Conservation (phyloP, 2,113 vertebrate genomes). For the Brachionichthys hirsutus region DNA sequence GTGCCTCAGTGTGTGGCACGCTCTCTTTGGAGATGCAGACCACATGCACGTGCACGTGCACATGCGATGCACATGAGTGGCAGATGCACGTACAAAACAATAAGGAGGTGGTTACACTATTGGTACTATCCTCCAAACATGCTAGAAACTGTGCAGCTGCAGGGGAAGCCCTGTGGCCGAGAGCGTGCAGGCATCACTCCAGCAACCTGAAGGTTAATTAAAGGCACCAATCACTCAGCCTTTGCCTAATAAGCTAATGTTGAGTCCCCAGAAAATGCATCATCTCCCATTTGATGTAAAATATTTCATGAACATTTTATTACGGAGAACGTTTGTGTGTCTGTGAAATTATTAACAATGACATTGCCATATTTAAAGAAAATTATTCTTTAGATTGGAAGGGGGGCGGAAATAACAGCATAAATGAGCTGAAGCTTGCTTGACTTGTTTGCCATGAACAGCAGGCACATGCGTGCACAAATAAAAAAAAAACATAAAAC, state of each 20-base stretch:
- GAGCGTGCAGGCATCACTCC: constrained; percentile 22
- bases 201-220: constrained; percentile 25
- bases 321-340: background rate
- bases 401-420: constrained; percentile 1
- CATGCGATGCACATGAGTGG: constrained; percentile 36
- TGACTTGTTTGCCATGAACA: constrained; percentile 47
- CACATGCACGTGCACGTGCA: constrained; percentile 43
- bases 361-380: background rate
- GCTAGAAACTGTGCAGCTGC: constrained; percentile 35
- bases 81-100: constrained; percentile 31
- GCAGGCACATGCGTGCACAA: constrained; percentile 59
- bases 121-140: background rate
- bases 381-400: background rate
- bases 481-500: constrained; percentile 68
- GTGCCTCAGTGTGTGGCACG: constrained; percentile 55
- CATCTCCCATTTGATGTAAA: background rate
- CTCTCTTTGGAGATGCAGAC: constrained; percentile 53
- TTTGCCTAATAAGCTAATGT: too few relatives aligned
- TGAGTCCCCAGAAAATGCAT: background rate
- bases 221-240: constrained; percentile 7
- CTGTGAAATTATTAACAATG: constrained; percentile 1
- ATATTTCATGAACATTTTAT: background rate
- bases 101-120: constrained; percentile 1
- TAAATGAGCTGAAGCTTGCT: constrained; percentile 27
- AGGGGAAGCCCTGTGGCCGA: constrained; percentile 38